Evolutionary conservation across 2,888 invertebrate species (phyloP), one percentile per base, ranked within the genome.

Genomic region (Selenia dentaria): DNA sequence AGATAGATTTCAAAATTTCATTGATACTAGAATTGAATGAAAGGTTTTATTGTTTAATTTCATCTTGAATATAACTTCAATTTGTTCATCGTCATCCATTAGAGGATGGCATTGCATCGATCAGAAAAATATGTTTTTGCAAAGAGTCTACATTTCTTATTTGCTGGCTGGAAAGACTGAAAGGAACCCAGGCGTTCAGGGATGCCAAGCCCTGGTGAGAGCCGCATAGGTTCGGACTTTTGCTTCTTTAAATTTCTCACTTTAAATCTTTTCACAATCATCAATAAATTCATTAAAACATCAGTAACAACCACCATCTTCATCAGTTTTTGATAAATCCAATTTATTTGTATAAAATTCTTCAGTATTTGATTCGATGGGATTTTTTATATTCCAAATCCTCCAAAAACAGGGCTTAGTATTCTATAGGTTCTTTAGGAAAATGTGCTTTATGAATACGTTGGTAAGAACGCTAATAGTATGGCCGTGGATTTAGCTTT

Each of bases 161-260:
- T 88, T 90, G 89, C 90, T 86, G 85, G 83, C 89, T 87, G 83
- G 79, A 78, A 69, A 91, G 91, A 83, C 88, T 89, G 87, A 91
- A 86, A 79, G 86, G 90, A 81, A 89, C 90, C 70, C 87, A 85
- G 82, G 91, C 88, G 82, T 86, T 83, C 85, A 89, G 90, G 90
- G 91, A 91, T 87, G 83, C 91, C 70, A 91, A 88, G 87, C 91
- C 91, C 89, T 91, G 91, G 91, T 91, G 91, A 91, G 91, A 89
- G 84, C 90, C 86, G 80, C 80, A 79, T 90, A 90, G 89, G 90
- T 90, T 90, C 88, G 89, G 75, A 86, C 67, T 87, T 86, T 87
- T 84, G 83, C 87, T 90, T 88, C 74, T 85, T 80, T 84, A 74
- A 78, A 64, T 74, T 68, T 69, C 65, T 70, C 67, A 77, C 70